Base-by-base conservation (phyloP, 1,140 invertebrate genomes). In the Patella vulgata region DNA sequence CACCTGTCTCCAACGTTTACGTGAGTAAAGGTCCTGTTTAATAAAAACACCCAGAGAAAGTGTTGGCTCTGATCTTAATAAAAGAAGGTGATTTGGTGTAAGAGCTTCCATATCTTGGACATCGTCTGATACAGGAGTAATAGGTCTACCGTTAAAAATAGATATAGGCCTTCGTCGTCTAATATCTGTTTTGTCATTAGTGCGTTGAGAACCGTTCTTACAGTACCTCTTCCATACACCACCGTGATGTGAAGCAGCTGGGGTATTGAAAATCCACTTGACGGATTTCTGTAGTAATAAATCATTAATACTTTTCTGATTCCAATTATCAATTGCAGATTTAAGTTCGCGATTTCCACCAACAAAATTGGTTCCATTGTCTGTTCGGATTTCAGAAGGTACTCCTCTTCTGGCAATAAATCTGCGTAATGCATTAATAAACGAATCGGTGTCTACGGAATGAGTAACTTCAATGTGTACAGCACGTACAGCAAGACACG, bases 401-500 rank as follows among this genome's bases (percentile, higher is more conserved):
- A 31, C 19, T n/a, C 70, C 70, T 28, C 70, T 33, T n/a, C 63
- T 14, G 2, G 66, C 56, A 19, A 71, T 62, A 46, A 62, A 54
- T 14, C 53, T 36, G 25, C 60, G 27, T 19, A 73, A 28, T 11
- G 60, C 68, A 54, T 63, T 60, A 19, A 73, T 62, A 28, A 33
- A 71, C 5, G 64, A 60, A 42, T 68, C 68, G 12, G 68, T 64
- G 17, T 61, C 50, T 27, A 71, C 12, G 19, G 56, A 54, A 28
- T 59, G 23, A 2, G 62, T 57, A 25, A 72, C 50, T 48, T 74
- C 70, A 19, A 74, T 36, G 50, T 75, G 73, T 23, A 72, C 44
- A 21, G 67, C 63, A 52, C 63, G 33, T 47, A 31, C 39, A 14
- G 59, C n/a, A 14, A 71, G 40, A 56, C 68, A 75, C 11, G 73